Conservation (phyloP, 2,888 invertebrate genomes). For the Monochamus alternatus region DNA sequence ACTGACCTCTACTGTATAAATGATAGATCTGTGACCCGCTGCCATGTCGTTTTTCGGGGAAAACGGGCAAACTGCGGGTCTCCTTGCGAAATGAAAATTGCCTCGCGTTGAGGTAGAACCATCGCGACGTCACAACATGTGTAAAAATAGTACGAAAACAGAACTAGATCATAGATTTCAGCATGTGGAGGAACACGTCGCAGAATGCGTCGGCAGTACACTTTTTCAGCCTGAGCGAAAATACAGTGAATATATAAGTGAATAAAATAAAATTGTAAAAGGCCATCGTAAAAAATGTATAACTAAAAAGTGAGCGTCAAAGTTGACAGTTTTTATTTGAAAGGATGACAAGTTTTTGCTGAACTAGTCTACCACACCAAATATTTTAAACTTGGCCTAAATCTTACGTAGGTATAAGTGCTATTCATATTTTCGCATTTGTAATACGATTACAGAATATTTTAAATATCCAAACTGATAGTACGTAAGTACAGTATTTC, state of each 20-base stretch:
- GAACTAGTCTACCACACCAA: too few relatives aligned
- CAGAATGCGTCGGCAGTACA: constrained; percentile 19
- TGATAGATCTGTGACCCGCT: constrained; percentile 21
- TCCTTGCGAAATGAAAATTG: constrained; percentile 33
- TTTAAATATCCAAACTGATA: too few relatives aligned
- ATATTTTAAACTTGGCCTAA: too few relatives aligned
- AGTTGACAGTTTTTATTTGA: not conserved
- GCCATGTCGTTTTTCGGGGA: constrained; percentile 35
- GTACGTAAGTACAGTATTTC: too few relatives aligned
- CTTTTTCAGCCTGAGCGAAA: constrained; percentile 19
- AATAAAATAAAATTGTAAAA: constrained; percentile 57
- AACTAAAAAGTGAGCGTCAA: constrained; percentile 34
- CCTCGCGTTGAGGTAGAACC: constrained; percentile 18
- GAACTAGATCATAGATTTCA: constrained; percentile 45
- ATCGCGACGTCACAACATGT: constrained; percentile 37
- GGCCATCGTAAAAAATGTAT: constrained; percentile 45
- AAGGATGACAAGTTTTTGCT: too few relatives aligned
- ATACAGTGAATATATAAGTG: constrained; percentile 48
- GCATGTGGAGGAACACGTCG: constrained; percentile 38
- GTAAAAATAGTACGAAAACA: constrained; percentile 48
- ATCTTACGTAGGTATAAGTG: too few relatives aligned
- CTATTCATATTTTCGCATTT: too few relatives aligned
- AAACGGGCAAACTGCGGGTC: constrained; percentile 20
- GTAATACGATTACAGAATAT: too few relatives aligned
- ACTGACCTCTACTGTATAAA: constrained; percentile 58